phyloP scores from a whole-genome alignment of 2,113 vertebrate genomes.

The Pseudorhombus dupliciocellatus region DNA sequence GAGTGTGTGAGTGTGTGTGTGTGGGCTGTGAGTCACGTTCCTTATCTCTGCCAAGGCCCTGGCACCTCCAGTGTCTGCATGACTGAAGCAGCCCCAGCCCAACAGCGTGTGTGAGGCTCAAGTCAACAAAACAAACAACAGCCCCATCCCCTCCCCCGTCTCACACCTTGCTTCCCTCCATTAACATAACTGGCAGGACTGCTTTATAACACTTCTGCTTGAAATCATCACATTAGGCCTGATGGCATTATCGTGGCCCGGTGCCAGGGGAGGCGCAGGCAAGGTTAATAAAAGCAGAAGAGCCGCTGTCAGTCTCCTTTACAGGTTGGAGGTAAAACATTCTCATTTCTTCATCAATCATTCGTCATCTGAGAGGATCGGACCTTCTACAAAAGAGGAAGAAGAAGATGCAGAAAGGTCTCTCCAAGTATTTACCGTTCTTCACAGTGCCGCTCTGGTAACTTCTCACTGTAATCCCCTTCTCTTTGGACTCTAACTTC shows the following conservation, averaged over 20 bases:
- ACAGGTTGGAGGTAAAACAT: conserved; percentile 14
- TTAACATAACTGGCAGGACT: conserved; percentile 60
- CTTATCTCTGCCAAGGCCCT: conserved; percentile 51
- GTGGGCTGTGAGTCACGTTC: conserved; percentile 36
- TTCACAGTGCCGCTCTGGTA: no score
- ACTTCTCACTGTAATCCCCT: no score
- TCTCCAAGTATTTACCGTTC: no score
- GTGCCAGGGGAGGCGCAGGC: conserved; percentile 59
- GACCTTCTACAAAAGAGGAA: not conserved
- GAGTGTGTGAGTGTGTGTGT: conserved; percentile 18
- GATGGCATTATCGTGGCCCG: conserved; percentile 54
- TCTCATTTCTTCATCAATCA: conserved; percentile 3
- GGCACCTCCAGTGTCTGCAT: conserved; percentile 53
- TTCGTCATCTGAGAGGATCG: not conserved
- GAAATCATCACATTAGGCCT: conserved; percentile 63
- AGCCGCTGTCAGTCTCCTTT: conserved; percentile 41
- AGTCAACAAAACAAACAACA: conserved; percentile 66
- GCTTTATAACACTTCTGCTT: conserved; percentile 58
- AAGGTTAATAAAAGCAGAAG: conserved; percentile 68
- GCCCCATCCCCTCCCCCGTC: conserved; percentile 25
- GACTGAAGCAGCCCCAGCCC: conserved; percentile 49
- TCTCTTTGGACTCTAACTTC: no score
- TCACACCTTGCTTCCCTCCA: conserved; percentile 59
- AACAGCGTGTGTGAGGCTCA: conserved; percentile 65
- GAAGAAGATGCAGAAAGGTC: no score